Base-by-base conservation (phyloP, 2,888 invertebrate genomes). In the Amblyjoppa proteus region DNA sequence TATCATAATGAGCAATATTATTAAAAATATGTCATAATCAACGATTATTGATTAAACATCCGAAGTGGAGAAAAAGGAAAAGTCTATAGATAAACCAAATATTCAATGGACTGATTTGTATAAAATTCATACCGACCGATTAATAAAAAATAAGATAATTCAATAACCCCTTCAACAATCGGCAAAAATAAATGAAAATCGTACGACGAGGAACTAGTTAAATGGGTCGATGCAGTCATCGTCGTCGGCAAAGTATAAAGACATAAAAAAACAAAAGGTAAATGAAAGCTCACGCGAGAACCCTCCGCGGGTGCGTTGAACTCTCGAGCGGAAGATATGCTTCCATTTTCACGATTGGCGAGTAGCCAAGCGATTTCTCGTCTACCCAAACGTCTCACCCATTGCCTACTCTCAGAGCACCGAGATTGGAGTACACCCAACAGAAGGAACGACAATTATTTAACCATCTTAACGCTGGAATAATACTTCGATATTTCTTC, bases 341-440 rank as follows among this genome's bases (percentile, higher is more conserved):
- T 93, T 93, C 93, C 93, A 93, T 93, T 93, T 93, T 92, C 92
- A 93, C 92, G 91, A 90, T 90, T 93, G 93, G 93, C 90, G 71
- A 81, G 64, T 56, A 66, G 93, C 93, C 93, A 93, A 90, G 90
- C 88, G 88, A 88, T 91, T 91, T 88, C 88, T 88, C 87, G 83
- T 86, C 82, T 84, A 84, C 88, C 87, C 78, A 81, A 88, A 84
- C 80, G 83, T 81, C 81, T 84, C 51, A 76, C 68, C 80, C 81
- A 86, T 81, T 83, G 80, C 83, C 34, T 81, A 31, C 61, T 83
- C 81, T 83, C 83, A 28, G 81, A 13, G 45, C 68, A 75, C 16
- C 70, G 64, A 51, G 56, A 61, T 20, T 66, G 71, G 53, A 78
- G 74, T 58, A 16, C 51, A 38, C 73, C 66, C 28, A 34, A 69